Evolutionary conservation across 2,888 invertebrate species (phyloP), one percentile per base, ranked within the genome.

Genomic region (Eupsilia transversa): DNA sequence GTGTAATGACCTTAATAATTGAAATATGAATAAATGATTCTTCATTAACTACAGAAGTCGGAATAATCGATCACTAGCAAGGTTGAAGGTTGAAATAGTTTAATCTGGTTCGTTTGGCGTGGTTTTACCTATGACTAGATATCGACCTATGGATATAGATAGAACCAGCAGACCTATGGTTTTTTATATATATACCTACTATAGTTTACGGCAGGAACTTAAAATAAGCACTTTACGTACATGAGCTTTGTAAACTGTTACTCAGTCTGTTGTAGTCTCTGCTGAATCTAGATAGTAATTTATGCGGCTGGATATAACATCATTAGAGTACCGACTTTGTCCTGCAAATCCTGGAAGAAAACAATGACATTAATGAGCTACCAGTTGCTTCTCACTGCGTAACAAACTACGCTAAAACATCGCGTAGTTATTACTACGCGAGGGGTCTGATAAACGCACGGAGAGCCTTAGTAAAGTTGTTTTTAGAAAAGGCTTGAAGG

Each of bases 11-110:
- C 30, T 38, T 23, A 46, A 20, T 54, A n/a, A 46, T 46, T 65
- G n/a, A 23, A 38, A 65, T 38, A 60, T 77, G n/a, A 80, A 80
- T 77, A 41, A 63, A 57, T 57, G 0, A 59, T 43, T 71, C 20
- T 46, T 54, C 14, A 33, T 9, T 43, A 38, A 3, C 35, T 41
- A 43, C 35, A 23, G 35, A 17, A n/a, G 30, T 38, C 12, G 14
- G 23, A 3, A 52, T 38, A 35, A 63, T 72, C 49, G 54, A 61
- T 72, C 23, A 33, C 23, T 6, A n/a, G 20, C 35, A 30, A 59
- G 35, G 43, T 30, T 67, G 27, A 20, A 30, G 27, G 17, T 27
- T 49, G 20, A 5, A 46, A 59, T 12, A 35, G 27, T 23, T 27
- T n/a, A n/a, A n/a, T 49, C 14, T 27, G 61, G 27, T 41, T 23